A percentile compares a stretch with the other conserved stretches of the same genome.
phyloP scores from a whole-genome alignment of 2,888 invertebrate genomes.

The Mythimna pallens region DNA sequence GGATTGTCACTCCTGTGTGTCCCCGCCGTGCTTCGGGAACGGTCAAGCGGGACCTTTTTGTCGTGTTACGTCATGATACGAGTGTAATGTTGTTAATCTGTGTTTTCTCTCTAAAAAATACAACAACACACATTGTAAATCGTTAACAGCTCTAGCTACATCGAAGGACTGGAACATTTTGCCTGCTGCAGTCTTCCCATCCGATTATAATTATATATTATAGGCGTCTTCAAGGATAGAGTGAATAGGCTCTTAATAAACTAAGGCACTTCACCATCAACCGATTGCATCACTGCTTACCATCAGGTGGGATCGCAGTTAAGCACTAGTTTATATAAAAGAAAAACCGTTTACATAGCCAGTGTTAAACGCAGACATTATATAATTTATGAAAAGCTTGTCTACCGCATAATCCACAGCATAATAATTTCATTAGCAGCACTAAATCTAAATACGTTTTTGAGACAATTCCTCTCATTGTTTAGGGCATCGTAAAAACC shows the following conservation, averaged over 20 bases:
- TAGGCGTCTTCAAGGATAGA: no score
- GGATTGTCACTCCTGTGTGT: constrained; percentile 62
- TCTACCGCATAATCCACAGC: constrained; percentile 44
- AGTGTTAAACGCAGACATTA: constrained; percentile 3
- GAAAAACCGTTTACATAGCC: no score
- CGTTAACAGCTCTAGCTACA: no score
- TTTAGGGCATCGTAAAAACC: constrained; percentile 84
- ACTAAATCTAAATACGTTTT: constrained; percentile 65
- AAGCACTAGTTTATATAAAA: no score
- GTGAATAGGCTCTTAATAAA: no score
- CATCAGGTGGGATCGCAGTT: no score
- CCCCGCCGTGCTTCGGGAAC: constrained; percentile 35
- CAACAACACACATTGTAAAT: not conserved
- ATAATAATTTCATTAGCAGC: constrained; percentile 66
- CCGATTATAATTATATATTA: no score
- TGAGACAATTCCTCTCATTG: constrained; percentile 71
- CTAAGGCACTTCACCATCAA: no score
- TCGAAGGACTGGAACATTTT: no score
- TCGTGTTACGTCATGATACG: constrained; percentile 36
- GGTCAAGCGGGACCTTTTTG: constrained; percentile 63
- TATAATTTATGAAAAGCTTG: constrained; percentile 50
- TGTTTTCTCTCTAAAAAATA: not conserved
- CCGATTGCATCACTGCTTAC: no score
- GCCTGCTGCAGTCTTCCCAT: no score
- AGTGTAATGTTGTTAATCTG: not conserved